Conservation (phyloP, 2,888 invertebrate species). For the Achlya flavicornis region DNA sequence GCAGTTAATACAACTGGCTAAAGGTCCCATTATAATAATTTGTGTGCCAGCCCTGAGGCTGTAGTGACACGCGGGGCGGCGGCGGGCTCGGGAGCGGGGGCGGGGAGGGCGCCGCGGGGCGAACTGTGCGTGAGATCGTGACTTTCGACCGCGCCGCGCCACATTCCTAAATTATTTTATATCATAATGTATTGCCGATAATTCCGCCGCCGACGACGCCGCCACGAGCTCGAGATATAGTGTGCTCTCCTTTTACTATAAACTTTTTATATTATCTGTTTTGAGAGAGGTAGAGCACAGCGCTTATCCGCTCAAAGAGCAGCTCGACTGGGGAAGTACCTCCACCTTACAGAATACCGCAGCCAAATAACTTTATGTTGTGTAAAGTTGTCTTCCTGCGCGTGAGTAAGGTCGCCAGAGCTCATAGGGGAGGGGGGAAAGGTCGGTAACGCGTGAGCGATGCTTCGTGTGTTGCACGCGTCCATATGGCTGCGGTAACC, state of each 20-base stretch:
- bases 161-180: constrained; percentile 66
- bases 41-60: constrained; percentile 2
- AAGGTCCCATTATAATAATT: background rate
- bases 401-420: no score
- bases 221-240: constrained; percentile 34
- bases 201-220: constrained; percentile 42
- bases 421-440: no score
- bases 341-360: no score
- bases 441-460: no score
- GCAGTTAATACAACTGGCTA: background rate
- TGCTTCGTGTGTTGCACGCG: no score
- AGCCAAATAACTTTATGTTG: no score
- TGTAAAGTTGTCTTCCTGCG: no score
- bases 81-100: constrained; percentile 26
- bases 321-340: no score
- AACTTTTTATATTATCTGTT: background rate
- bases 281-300: no score
- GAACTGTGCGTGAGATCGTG: constrained; percentile 72
- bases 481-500: no score
- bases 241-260: constrained; percentile 25
- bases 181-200: constrained; percentile 71
- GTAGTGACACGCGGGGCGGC: constrained; percentile 14
- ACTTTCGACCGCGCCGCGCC: constrained; percentile 59
- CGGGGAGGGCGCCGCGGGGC: constrained; percentile 42
- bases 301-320: no score